Base-by-base conservation (phyloP, 2,888 invertebrate species). In the Diadegma fenestrale region DNA sequence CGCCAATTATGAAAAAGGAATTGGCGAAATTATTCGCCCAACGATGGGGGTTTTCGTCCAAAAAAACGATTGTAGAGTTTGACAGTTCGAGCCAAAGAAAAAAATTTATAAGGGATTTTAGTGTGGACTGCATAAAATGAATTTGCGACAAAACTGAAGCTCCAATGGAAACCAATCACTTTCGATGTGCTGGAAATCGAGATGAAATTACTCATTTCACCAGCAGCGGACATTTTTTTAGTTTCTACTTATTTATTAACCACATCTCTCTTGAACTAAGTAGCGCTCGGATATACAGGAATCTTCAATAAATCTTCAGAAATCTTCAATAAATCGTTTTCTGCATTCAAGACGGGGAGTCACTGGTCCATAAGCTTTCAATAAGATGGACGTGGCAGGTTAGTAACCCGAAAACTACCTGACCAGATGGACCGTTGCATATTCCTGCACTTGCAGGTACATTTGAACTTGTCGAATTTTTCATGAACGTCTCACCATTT, bases 361-460 rank as follows among this genome's bases (percentile, higher is more conserved):
- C 71, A 58, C 76, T 58, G 45, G 64, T 72, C 22, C 22, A 73
- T 51, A 19, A 71, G 22, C 76, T 14, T n/a, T 66, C 22, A 41
- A 61, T 41, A 37, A 22, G 45, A 43, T 87, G 82, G 83, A 86
- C 87, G 75, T 68, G 80, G 45, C 68, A 87, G 85, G 87, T 87
- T 84, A 86, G 76, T 82, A 87, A 87, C 86, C 87, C 80, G 75
- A 77, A 84, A 77, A 77, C 81, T 89, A 89, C 88, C 88, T 89
- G 88, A 26, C 43, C 54, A 77, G 48, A 54, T 33, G 17, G 30
- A 45, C 33, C 71, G 26, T 68, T 68, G 30, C 33, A 63, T 33
- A 17, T 63, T 10, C 3, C 22, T 12, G 41, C 12, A 66, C 37
- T 66, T 41, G 22, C 19, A 66, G 19, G 19, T 66, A 41, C 19